Percentiles rank a stretch among this genome's conserved stretches.
Evolutionary conservation across 2,888 invertebrate species (phyloP).

Genomic region (Lagria hirta): DNA sequence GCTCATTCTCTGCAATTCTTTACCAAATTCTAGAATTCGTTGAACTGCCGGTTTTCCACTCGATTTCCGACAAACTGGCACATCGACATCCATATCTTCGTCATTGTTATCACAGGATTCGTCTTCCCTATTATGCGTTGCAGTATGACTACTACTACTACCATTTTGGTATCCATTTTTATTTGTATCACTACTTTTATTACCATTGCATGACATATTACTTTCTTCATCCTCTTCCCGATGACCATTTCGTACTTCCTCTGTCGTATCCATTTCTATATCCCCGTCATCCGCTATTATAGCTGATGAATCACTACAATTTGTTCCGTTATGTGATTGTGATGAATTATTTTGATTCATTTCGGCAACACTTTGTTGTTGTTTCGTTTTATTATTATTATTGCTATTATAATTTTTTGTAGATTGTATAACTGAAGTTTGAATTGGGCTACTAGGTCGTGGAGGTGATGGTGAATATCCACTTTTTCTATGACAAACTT

Average conservation of each 20-base stretch:
- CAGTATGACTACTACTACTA: constrained; percentile 50
- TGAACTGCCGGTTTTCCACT: constrained; percentile 81
- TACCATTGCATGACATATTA: constrained; percentile 40
- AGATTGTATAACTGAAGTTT: constrained; percentile 83
- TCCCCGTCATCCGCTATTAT: constrained; percentile 55
- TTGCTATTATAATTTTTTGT: constrained; percentile 59
- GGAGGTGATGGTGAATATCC: constrained; percentile 47
- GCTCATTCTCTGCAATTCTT: constrained; percentile 90
- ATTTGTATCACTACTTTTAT: constrained; percentile 44
- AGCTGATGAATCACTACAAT: constrained; percentile 45
- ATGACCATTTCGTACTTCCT: constrained; percentile 53
- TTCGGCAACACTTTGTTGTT: constrained; percentile 53
- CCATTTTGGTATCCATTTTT: constrained; percentile 67
- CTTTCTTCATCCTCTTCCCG: no score
- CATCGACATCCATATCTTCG: constrained; percentile 67
- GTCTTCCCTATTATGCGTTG: constrained; percentile 34
- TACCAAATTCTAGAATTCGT: constrained; percentile 91
- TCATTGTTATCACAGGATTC: constrained; percentile 68
- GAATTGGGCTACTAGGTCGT: constrained; percentile 59
- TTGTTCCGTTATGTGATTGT: constrained; percentile 52
- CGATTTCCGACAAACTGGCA: constrained; percentile 47
- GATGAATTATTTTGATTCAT: constrained; percentile 57
- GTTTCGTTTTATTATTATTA: constrained; percentile 44
- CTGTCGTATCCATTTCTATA: constrained; percentile 58
- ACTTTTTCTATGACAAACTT: constrained; percentile 55